Evolutionary conservation across 2,888 invertebrate species (phyloP), one percentile per base, ranked within the genome.

Genomic region (Orchesella flavescens): DNA sequence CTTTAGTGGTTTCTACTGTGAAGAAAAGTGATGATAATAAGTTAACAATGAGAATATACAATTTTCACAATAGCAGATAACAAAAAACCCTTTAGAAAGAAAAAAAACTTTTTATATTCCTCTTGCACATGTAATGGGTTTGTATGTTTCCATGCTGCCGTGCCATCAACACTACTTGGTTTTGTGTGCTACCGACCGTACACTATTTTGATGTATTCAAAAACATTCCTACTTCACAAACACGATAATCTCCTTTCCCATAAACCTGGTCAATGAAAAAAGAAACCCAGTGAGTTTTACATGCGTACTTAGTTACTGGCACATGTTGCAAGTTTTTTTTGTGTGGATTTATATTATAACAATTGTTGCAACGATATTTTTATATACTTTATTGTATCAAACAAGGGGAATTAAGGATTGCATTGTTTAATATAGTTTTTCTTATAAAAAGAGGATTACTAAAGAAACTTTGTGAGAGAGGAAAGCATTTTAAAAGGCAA

Each of bases 51-150:
- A 65, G 7, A 34, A 34, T 34, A 15, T 43, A 44, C 44, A 44
- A 69, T 17, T 77, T 68, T 21, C 21, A 77, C 77, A 77, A 78
- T 69, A 78, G 21, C 12, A 65, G 15, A 65, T 17, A 24, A 65
- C 53, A 34, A 19, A 61, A 23, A 49, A 49, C 49, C n/a, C 10
- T 10, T 13, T 21, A 57, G 17, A 57, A 10, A 57, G 57, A 17
- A 61, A 61, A 61, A 21, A 61, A 59, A 9, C 7, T 44, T 3
- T 15, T 15, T 49, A 7, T 49, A 49, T 49, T 49, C 49, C 49
- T n/a, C 49, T 49, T 49, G 12, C n/a, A 49, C 49, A 49, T 49
- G 49, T 49, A n/a, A 15, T 49, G 49, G 12, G 61, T 21, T 13
- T 61, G 13, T 13, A 61, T 23, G 61, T 61, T 34, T 34, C 34